Base-by-base conservation (phyloP, 2,113 vertebrate species). In the Heliornis fulica region DNA sequence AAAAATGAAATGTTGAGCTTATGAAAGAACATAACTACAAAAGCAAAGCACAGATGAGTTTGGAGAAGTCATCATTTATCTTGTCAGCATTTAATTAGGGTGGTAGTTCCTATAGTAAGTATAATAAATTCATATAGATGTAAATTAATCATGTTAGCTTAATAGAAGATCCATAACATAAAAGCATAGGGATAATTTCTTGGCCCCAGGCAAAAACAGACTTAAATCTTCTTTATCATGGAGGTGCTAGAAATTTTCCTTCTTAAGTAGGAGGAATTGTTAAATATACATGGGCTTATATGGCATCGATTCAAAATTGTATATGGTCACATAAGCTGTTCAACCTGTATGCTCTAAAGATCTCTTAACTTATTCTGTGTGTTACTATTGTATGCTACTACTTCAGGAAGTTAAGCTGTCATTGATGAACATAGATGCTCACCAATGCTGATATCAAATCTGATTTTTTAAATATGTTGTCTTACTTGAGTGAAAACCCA, bases 401-500 rank as follows among this genome's bases (percentile, higher is more conserved):
- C 29, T 28, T 78, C 32, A 64, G 9, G 78, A 36, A 32, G 56
- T 40, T 50, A 65, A 21, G 70, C 31, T 92, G 15, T 17, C 29
- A 19, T 0, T 2, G 13, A 40, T 51, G 26, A 83, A 53, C 36
- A 46, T 63, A 50, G 40, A 19, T 31, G 46, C 19, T 80, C 46
- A 40, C 9, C 40, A 54, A 7, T 41, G 56, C 57, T 61, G 63
- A n/a, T 69, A 41, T 88, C 59, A 90, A 92, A 75, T 40, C 26
- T 69, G 31, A 85, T 48, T 71, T n/a, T 85, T 86, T 63, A 89
- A 86, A 92, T 17, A 41, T 9, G 20, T 20, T 61, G 3, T 65
- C 98, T 97, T 97, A 99, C 99, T 99, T 99, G 15, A 99, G 98
- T 3, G 99, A 99, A 96, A 99, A 99, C 11, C 98, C 98, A 8